Conservation (phyloP, 2,888 invertebrate genomes). For the Himalopsyche anomala region DNA sequence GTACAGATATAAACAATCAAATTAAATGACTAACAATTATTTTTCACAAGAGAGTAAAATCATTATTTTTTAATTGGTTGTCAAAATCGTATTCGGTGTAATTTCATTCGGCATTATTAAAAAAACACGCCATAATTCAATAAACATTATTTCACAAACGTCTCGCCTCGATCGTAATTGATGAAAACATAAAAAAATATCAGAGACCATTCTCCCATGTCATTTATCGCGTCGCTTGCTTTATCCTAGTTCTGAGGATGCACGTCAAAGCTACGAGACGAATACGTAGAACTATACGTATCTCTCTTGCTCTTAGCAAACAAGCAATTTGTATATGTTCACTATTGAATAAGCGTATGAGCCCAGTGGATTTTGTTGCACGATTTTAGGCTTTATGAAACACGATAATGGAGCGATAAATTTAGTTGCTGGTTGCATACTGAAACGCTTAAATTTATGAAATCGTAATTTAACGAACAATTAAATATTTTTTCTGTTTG, state of each 20-base stretch:
- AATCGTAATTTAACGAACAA: no score
- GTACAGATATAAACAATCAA: no score
- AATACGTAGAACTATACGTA: background rate
- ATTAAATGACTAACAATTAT: no score
- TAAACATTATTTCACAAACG: constrained; percentile 30
- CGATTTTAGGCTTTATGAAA: background rate
- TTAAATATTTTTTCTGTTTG: no score
- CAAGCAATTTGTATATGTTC: constrained; percentile 51
- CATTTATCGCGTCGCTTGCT: background rate
- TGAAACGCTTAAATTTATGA: background rate
- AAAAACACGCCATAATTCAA: constrained; percentile 12
- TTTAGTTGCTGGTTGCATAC: background rate
- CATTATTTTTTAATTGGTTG: background rate
- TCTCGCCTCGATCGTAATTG: constrained; percentile 21
- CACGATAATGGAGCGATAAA: background rate
- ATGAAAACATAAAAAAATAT: constrained; percentile 29
- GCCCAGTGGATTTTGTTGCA: background rate
- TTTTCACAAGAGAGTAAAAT: no score
- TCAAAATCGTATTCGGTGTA: background rate
- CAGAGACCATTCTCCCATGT: background rate
- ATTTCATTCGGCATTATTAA: background rate
- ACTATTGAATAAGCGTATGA: constrained; percentile 4
- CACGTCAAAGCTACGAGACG: constrained; percentile 1
- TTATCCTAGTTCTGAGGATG: background rate
- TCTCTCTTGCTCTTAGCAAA: constrained; percentile 55